phyloP scores from a whole-genome alignment of 2,888 invertebrate genomes.

The Calameuta filiformis region DNA sequence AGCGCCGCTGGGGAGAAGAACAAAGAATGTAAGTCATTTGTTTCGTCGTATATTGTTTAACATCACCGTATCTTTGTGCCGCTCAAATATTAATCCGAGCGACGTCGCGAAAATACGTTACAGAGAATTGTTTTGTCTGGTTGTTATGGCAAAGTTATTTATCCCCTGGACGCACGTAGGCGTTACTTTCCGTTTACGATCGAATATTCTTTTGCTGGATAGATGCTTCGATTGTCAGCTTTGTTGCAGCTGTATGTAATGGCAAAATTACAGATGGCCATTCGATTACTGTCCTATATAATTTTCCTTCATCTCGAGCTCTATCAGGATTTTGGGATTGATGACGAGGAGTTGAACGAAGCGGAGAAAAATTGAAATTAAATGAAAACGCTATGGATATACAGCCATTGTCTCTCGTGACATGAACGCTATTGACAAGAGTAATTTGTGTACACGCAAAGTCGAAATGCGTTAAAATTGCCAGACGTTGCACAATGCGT shows the following conservation, averaged over 20 bases:
- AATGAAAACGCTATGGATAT: background rate
- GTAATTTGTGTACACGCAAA: background rate
- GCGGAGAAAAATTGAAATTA: no score
- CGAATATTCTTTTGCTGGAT: background rate
- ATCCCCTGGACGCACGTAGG: background rate
- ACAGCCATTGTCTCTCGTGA: background rate
- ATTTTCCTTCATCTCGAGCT: background rate
- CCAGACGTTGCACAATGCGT: background rate
- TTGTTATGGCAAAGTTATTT: background rate
- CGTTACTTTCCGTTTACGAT: background rate
- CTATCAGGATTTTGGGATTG: background rate
- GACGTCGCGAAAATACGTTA: background rate
- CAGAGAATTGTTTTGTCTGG: slow-evolving; percentile 2
- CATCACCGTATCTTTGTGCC: background rate
- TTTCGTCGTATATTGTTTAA: background rate
- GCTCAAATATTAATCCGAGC: background rate
- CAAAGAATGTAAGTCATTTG: slow-evolving; percentile 52
- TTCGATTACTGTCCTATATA: background rate
- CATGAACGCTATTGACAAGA: background rate
- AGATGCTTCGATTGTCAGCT: background rate
- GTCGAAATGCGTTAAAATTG: background rate
- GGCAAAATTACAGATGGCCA: background rate
- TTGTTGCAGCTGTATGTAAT: background rate
- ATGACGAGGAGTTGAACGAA: background rate
- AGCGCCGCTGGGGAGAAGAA: slow-evolving; percentile 48